Evolutionary conservation across 2,113 vertebrate species (phyloP).

Genomic region (Coturnix japonica): DNA sequence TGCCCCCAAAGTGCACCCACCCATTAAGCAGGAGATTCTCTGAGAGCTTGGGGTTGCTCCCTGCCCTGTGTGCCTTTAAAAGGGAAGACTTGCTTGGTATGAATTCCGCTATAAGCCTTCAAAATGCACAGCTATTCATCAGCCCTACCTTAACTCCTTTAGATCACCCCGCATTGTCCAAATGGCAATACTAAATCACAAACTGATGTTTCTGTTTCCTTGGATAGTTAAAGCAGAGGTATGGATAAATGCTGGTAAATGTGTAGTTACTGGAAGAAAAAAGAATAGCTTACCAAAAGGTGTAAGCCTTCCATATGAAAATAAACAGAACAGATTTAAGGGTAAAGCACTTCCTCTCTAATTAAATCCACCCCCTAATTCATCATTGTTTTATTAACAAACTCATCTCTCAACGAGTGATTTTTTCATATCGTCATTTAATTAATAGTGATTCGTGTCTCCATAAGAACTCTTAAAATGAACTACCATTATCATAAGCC

Average conservation of each 20-base stretch:
- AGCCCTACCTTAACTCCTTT: neutral
- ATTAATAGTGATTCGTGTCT: slow-evolving; percentile 34
- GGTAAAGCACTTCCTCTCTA: neutral
- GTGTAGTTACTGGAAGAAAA: neutral
- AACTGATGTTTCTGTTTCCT: neutral
- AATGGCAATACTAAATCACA: neutral
- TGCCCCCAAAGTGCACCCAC: neutral
- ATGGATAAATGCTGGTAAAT: neutral
- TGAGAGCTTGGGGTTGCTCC: neutral
- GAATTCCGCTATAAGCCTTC: neutral
- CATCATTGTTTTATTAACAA: slow-evolving; percentile 36
- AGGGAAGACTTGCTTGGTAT: neutral
- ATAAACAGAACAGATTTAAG: neutral
- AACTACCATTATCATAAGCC: neutral
- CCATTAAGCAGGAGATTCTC: neutral
- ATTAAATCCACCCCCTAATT: slow-evolving; percentile 4
- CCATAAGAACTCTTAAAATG: neutral
- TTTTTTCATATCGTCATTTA: slow-evolving; percentile 51
- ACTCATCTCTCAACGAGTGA: neutral
- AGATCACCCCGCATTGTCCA: neutral
- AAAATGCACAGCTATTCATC: accelerated
- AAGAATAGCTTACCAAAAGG: neutral
- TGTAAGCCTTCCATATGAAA: neutral
- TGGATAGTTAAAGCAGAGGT: neutral
- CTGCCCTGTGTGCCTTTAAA: neutral